Base-by-base conservation (phyloP, 2,113 vertebrate genomes). In the Muntiacus reevesi region DNA sequence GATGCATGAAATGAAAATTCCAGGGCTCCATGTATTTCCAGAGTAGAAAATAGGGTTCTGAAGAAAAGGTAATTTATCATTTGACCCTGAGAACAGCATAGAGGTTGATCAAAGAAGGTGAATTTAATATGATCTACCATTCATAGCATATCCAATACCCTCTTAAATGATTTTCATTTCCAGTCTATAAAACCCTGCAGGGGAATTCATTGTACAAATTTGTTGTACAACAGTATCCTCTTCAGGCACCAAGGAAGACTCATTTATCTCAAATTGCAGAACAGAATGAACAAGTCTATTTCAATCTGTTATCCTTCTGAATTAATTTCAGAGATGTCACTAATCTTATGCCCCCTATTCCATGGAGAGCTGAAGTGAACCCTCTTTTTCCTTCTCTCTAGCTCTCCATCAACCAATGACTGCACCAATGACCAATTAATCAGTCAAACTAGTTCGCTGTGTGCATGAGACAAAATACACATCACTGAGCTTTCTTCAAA, bases 131-230 rank as follows among this genome's bases (percentile, higher is more conserved):
- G 82, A 88, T 28, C 81, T n/a, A 54, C 45, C 30, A 89, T 52
- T 90, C 40, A 90, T 16, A 62, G 55, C 82, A 81, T 64, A 93
- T 54, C 55, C 21, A 79, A 64, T 87, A 13, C 14, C 30, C 89
- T 96, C 92, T 92, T 86, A 96, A 97, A 54, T 79, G 85, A 94
- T 91, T 94, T 95, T 86, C 64, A 36, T 91, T 96, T 95, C 83
- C 23, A 97, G 79, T 54, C 52, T 93, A 16, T 92, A 96, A 86
- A 89, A 23, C 28, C 45, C 59, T 92, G 28, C 9, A 67, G 97
- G 62, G 28, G 40, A 97, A 81, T 93, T 40, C 36, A 52, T 60
- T 96, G 74, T 7, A 0, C 54, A 97, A 86, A 59, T 96, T 91
- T 79, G 13, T 50, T 87, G 78, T 90, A 19, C 64, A 92, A 89